Conservation (phyloP, 2,888 invertebrate genomes). For the Erpobdella octoculata region DNA sequence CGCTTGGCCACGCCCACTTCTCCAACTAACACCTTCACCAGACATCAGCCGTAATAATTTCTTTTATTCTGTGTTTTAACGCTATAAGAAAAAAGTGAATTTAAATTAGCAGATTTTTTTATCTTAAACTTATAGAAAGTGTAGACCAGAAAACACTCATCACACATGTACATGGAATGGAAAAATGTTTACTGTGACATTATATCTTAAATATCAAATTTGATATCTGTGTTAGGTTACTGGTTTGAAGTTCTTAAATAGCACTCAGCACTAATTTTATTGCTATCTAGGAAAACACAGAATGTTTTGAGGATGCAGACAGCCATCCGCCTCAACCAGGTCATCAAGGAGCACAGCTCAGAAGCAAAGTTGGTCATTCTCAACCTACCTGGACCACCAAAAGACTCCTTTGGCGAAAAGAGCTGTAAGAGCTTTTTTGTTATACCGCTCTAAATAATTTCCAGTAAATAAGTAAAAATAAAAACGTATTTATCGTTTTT, state of each 20-base stretch:
- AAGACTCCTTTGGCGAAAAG: slow-evolving; percentile 63
- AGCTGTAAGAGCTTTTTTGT: slow-evolving; percentile 61
- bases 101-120: too few relatives aligned
- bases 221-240: too few relatives aligned
- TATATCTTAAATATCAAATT: too few relatives aligned
- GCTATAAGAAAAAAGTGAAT: too few relatives aligned
- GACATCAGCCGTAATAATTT: not conserved
- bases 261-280: too few relatives aligned
- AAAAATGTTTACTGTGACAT: too few relatives aligned
- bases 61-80: too few relatives aligned
- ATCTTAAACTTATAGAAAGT: too few relatives aligned
- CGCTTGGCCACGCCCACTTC: slow-evolving; percentile 15
- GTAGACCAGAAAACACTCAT: too few relatives aligned
- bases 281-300: slow-evolving; percentile 8
- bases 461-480: not conserved
- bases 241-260: too few relatives aligned
- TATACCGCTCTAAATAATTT: not conserved
- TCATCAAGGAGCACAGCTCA: slow-evolving; percentile 89
- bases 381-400: slow-evolving; percentile 85
- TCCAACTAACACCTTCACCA: not conserved
- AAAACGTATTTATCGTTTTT: not conserved
- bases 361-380: slow-evolving; percentile 95
- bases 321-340: slow-evolving; percentile 93
- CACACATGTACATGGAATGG: too few relatives aligned
- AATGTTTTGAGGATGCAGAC: slow-evolving; percentile 94